Base-by-base conservation (phyloP, 1,140 invertebrate species). In the Maniola jurtina region DNA sequence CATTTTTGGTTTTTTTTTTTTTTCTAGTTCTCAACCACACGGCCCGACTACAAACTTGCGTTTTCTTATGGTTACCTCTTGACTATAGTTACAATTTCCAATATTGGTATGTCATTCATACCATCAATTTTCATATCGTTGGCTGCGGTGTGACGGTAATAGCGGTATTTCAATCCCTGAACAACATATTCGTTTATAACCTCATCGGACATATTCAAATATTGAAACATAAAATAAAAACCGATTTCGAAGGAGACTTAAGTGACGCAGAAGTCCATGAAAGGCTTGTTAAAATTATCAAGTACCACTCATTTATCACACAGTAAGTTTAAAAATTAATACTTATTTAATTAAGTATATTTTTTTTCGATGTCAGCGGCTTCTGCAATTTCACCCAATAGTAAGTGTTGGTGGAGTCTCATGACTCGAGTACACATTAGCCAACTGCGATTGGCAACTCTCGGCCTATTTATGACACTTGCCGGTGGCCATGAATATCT, bases 151-250 rank as follows among this genome's bases (percentile, higher is more conserved):
- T 74, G 10, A 54, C 61, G 7, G 55, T 71, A 6, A 68, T 83
- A n/a, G 62, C 69, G 11, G 61, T 67, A 10, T 74, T 76, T 56
- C 75, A 84, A 66, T 61, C 36, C 7, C 10, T 81, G 2, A 80
- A 75, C 40, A 77, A 77, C 33, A 73, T 76, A 6, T 60, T 79
- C 25, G 57, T 81, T 45, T 78, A 71, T 52, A 75, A 85, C 66
- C 50, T 83, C 5, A 77, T 81, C n/a, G 79, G 71, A 0, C 80
- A 85, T 67, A 75, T 83, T 35, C 65, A 77, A 15, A 74, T 79
- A 10, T 65, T 81, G 40, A 81, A 79, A 61, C 6, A 79, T 7
- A 80, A 52, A 55, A 61, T 83, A 6, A 68, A 52, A 61, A 64
- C 58, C 8, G 61, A 68, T 42, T 80, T 76, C 38, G 40, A 52